phyloP scores from a whole-genome alignment of 2,113 vertebrate species.

The Saguinus imperator region DNA sequence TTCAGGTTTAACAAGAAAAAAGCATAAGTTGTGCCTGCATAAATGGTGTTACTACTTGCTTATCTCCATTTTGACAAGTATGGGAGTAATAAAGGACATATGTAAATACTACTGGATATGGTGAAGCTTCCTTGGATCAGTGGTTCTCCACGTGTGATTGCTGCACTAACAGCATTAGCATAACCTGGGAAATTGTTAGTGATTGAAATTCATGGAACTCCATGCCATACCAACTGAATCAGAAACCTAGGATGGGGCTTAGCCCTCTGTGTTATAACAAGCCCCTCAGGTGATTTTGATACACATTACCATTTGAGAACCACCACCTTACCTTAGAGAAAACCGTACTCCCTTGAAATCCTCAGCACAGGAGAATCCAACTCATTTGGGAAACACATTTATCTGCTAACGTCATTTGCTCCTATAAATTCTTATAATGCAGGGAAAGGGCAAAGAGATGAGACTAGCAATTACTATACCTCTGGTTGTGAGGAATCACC shows the following conservation, averaged over 20 bases:
- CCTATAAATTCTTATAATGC: neutral
- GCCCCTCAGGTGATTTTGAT: neutral
- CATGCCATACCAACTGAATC: neutral
- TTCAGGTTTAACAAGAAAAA: too few relatives aligned
- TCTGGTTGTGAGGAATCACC: neutral
- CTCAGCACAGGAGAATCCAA: neutral
- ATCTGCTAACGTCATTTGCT: neutral
- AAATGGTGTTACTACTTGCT: too few relatives aligned
- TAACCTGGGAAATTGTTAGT: neutral
- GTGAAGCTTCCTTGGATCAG: neutral
- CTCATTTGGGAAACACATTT: neutral
- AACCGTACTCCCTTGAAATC: neutral
- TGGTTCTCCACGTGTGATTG: neutral
- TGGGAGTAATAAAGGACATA: neutral
- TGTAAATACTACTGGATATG: neutral
- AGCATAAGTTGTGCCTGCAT: too few relatives aligned
- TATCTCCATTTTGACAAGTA: too few relatives aligned
- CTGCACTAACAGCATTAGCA: neutral
- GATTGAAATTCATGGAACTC: neutral
- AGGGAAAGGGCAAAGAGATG: neutral
- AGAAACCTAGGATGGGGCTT: neutral
- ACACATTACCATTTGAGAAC: neutral
- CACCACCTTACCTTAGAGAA: neutral
- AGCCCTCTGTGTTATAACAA: neutral
- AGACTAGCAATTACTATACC: neutral